A percentile compares a stretch with the other conserved stretches of the same genome.
Evolutionary conservation across 2,888 invertebrate species (phyloP).

Genomic region (Achlya flavicornis): DNA sequence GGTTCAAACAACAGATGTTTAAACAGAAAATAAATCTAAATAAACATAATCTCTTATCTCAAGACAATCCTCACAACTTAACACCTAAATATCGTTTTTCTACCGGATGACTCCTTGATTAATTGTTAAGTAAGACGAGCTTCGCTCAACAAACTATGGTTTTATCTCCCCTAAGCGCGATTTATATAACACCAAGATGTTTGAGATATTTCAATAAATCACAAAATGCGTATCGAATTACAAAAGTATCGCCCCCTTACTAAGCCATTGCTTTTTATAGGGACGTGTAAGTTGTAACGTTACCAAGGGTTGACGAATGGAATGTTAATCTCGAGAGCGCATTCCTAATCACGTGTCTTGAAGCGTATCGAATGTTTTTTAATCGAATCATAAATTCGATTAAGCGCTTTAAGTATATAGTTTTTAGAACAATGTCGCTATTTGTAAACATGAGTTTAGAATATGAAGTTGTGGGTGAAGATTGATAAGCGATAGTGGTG

Average conservation of each 20-base stretch:
- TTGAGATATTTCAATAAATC: constrained; percentile 81
- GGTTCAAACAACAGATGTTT: not conserved
- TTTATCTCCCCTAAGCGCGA: constrained; percentile 76
- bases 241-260: constrained; percentile 66
- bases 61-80: constrained; percentile 57
- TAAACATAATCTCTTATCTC: constrained; percentile 43
- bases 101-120: constrained; percentile 73
- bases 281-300: constrained; percentile 20
- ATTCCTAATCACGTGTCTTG: constrained; percentile 58
- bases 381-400: constrained; percentile 37
- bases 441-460: constrained; percentile 42
- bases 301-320: constrained; percentile 56
- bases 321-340: constrained; percentile 71
- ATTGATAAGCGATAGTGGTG: constrained; percentile 62
- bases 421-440: constrained; percentile 41
- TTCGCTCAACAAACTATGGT: constrained; percentile 55
- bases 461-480: constrained; percentile 46
- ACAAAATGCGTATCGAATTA: constrained; percentile 78
- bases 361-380: constrained; percentile 48
- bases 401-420: not conserved
- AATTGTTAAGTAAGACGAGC: constrained; percentile 76
- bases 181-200: constrained; percentile 74
- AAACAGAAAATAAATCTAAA: constrained; percentile 8
- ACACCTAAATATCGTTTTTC: constrained; percentile 71
- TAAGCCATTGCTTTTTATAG: constrained; percentile 56